phyloP scores from a whole-genome alignment of 2,888 invertebrate genomes.

The Pristionchus japonicus region DNA sequence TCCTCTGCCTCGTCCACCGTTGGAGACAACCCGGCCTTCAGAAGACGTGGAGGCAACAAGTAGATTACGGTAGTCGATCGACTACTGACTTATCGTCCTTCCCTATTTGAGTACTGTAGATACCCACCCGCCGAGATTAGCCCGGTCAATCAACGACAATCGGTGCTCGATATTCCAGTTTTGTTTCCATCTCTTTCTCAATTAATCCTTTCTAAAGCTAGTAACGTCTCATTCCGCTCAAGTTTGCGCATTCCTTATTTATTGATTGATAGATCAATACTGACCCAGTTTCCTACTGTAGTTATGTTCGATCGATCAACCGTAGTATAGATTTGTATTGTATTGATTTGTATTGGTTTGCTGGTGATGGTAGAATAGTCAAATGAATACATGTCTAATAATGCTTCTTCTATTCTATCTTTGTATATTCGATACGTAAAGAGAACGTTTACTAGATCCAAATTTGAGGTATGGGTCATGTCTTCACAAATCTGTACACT shows the following conservation, averaged over 20 bases:
- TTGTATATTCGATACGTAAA: slow-evolving; percentile 1
- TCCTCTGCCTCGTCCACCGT: background rate
- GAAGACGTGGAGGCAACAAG: slow-evolving; percentile 1
- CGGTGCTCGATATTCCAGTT: background rate
- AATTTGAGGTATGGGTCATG: background rate
- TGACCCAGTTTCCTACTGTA: background rate
- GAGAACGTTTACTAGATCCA: background rate
- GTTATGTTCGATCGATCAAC: slow-evolving; percentile 17
- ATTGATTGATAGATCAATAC: slow-evolving; percentile 5
- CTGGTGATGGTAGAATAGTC: slow-evolving; percentile 25
- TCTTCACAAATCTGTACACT: background rate
- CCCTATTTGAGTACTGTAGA: background rate
- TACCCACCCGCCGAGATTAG: background rate
- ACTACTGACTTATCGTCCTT: background rate
- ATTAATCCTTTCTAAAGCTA: background rate
- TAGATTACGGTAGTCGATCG: slow-evolving; percentile 30
- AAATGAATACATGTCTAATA: slow-evolving; percentile 16
- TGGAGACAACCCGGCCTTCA: background rate
- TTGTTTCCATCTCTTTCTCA: background rate
- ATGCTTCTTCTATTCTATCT: background rate
- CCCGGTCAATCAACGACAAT: background rate
- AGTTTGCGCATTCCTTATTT: slow-evolving; percentile 25
- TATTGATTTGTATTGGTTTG: background rate
- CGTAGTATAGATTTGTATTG: slow-evolving; percentile 1
- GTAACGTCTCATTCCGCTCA: background rate